Evolutionary conservation across 1,140 invertebrate species (phyloP), one percentile per base, ranked within the genome.

Genomic region (Heliconius melpomene): DNA sequence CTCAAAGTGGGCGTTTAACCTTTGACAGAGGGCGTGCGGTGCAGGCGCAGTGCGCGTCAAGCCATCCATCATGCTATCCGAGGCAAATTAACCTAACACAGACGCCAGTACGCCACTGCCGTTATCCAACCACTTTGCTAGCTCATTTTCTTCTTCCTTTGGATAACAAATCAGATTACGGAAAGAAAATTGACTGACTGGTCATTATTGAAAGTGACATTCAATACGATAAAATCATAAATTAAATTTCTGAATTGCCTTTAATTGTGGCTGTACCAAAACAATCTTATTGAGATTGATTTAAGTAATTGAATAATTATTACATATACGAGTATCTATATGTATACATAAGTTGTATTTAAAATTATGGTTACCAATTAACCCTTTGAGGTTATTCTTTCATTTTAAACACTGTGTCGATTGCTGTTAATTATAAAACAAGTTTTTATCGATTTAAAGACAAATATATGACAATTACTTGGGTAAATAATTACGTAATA

Each of bases 1-100:
- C 87, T 85, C 88, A 92, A 92, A 93, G 89, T 94, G 90, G 90
- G 90, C 84, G 90, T 92, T 93, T 94, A 92, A 93, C 91, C 92
- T 92, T 83, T 88, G 90, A 87, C 91, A 85, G 86, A 87, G 86
- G 89, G 90, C 90, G 87, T 91, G 90, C 87, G 82, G 86, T 84
- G 85, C 89, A 85, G 84, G 87, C 87, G 89, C 88, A 88, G 85
- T 80, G 83, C 88, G 87, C 87, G 90, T 91, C 88, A 89, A 90
- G 80, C 89, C 83, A 92, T 94, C 91, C 88, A 91, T 93, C 91
- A 93, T 85, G 79, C 89, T 91, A 93, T 92, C 90, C 88, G 83
- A 84, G 87, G 89, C 85, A 92, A 91, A 94, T 92, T 93, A 91
- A 86, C 89, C 88, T 84, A 88, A 85, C 87, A 88, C 84, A 91